Evolutionary conservation across 2,888 invertebrate genomes (phyloP).

Genomic region (Zhuqinia jingwanae): DNA sequence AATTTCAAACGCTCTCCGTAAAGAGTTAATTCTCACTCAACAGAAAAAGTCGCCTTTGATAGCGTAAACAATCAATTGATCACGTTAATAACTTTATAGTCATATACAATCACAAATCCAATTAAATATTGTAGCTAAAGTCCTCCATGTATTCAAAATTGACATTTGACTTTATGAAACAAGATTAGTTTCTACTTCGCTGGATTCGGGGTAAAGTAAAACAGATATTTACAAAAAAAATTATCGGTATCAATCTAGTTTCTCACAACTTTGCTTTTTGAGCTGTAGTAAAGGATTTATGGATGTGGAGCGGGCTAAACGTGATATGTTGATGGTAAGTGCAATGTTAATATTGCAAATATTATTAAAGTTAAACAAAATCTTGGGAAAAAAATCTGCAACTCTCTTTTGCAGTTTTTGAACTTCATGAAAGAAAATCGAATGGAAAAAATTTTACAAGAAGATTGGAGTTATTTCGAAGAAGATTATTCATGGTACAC

Average conservation of each 20-base stretch:
- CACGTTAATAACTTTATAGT: too few relatives aligned
- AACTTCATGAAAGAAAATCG: constrained; percentile 18
- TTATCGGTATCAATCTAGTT: neutral
- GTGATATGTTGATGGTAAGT: constrained; percentile 15
- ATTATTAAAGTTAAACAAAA: neutral
- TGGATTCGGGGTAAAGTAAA: constrained; percentile 42
- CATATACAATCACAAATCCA: too few relatives aligned
- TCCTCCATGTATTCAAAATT: constrained; percentile 3
- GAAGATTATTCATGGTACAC: constrained; percentile 5
- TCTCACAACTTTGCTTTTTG: neutral
- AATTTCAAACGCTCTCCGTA: neutral
- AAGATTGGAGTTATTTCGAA: constrained; percentile 27
- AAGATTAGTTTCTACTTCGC: constrained; percentile 34
- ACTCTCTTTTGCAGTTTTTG: constrained; percentile 24
- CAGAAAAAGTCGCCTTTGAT: constrained; percentile 49
- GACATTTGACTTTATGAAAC: constrained; percentile 21
- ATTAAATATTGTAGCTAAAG: constrained; percentile 5
- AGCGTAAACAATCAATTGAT: constrained; percentile 7
- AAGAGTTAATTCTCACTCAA: constrained; percentile 26
- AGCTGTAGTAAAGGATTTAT: constrained; percentile 34
- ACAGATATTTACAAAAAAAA: neutral
- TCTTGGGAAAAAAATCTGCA: neutral
- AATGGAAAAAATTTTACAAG: neutral
- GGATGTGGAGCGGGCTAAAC: constrained; percentile 1
- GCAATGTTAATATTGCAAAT: neutral